Evolutionary conservation across 1,140 invertebrate species (phyloP).

Genomic region (Physella acuta): DNA sequence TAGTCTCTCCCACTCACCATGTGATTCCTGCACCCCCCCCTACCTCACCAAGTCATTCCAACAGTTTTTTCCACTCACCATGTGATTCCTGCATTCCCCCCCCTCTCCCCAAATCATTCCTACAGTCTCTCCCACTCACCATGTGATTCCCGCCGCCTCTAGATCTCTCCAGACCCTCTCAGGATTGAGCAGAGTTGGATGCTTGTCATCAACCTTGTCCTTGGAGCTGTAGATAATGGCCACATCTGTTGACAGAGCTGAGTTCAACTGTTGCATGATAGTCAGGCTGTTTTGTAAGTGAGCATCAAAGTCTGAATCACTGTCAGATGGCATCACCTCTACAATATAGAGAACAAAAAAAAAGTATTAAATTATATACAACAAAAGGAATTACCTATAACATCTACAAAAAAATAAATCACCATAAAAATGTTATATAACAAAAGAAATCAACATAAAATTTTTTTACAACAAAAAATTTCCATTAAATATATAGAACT

Average conservation of each 20-base stretch:
- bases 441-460: too few species aligned
- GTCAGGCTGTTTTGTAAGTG: constrained; percentile 51
- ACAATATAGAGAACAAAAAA: constrained; percentile 16
- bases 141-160: constrained; percentile 15
- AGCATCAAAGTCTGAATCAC: constrained; percentile 48
- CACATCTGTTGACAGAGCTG: constrained; percentile 44
- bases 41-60: too few species aligned
- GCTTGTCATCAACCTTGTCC: constrained; percentile 32
- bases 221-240: constrained; percentile 45
- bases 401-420: too few species aligned
- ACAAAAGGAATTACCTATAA: too few species aligned
- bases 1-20: too few species aligned
- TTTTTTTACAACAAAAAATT: too few species aligned
- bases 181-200: constrained; percentile 35
- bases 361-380: too few species aligned
- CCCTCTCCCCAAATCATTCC: constrained; percentile 40
- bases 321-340: constrained; percentile 53
- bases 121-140: constrained; percentile 12
- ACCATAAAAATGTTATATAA: too few species aligned
- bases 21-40: too few species aligned
- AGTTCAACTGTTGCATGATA: constrained; percentile 46
- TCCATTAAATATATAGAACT: too few species aligned
- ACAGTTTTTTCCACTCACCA: constrained; percentile 2
- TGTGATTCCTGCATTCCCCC: constrained; percentile 11
- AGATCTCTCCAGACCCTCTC: constrained; percentile 40